phyloP scores from a whole-genome alignment of 64 coral and sea anemone genomes.

The Pocillopora verrucosa region DNA sequence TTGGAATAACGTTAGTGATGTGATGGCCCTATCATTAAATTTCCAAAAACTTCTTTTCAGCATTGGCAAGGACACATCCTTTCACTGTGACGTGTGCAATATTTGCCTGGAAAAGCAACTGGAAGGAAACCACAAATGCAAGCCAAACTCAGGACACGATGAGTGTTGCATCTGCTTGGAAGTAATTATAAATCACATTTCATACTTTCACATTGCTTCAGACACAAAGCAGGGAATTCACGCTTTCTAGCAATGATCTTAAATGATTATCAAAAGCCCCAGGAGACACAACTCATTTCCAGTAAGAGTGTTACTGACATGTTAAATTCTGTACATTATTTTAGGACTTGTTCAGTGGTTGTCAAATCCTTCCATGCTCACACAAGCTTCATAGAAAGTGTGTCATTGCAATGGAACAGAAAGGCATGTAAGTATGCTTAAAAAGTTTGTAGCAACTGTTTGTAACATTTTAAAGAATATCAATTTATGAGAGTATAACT shows the following conservation, averaged over 20 bases:
- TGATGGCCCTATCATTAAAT: too few species aligned
- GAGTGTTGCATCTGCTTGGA: slow-evolving; percentile 75
- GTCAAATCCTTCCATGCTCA: slow-evolving; percentile 71
- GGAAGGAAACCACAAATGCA: slow-evolving; percentile 64
- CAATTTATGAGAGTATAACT: too few species aligned
- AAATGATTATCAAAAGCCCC: too few species aligned
- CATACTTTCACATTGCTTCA: not conserved
- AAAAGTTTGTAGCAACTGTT: not conserved
- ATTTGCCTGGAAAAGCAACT: slow-evolving; percentile 68
- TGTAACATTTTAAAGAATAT: too few species aligned
- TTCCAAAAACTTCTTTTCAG: not conserved
- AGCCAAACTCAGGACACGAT: slow-evolving; percentile 51
- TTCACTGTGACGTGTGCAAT: slow-evolving; percentile 80
- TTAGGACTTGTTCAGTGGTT: slow-evolving; percentile 77
- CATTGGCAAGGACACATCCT: slow-evolving; percentile 49
- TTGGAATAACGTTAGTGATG: too few species aligned
- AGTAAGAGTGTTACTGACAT: too few species aligned
- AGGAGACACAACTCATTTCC: too few species aligned
- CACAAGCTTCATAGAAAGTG: slow-evolving; percentile 78
- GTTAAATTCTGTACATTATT: not conserved
- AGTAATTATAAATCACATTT: slow-evolving; percentile 6
- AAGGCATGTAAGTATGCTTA: slow-evolving; percentile 65
- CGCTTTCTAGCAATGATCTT: too few species aligned
- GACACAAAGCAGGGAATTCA: too few species aligned
- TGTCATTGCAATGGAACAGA: slow-evolving; percentile 57